Conservation (phyloP, 1,140 invertebrate species). For the Alviniconcha marisindica region DNA sequence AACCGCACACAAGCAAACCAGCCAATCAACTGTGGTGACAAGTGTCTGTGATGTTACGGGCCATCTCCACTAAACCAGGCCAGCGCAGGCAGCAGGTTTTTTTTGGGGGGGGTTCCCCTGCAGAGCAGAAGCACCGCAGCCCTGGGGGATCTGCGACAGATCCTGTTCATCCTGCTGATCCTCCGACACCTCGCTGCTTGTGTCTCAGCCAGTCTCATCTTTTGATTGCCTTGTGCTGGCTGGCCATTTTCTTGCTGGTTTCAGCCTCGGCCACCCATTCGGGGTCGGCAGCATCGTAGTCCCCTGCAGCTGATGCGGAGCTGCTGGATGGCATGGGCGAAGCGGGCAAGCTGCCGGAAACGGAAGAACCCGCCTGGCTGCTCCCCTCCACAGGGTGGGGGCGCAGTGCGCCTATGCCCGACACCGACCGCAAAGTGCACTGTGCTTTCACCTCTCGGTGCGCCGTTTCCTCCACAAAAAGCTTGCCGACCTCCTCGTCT, state of each 20-base stretch:
- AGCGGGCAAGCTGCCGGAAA: constrained; percentile 46
- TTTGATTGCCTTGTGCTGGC: constrained; percentile 9
- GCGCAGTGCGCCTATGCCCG: constrained; percentile 9
- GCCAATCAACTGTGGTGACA: no score
- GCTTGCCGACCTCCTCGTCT: constrained; percentile 78
- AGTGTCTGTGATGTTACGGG: no score
- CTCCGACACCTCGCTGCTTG: no score
- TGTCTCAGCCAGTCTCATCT: constrained; percentile 11
- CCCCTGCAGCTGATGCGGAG: constrained; percentile 79
- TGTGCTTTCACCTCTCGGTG: constrained; percentile 47
- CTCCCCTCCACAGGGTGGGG: constrained; percentile 37
- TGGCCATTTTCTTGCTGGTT: constrained; percentile 1
- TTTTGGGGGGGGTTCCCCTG: no score
- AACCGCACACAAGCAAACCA: no score
- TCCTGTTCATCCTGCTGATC: no score
- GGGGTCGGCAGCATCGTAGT: constrained; percentile 40
- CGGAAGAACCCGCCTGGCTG: constrained; percentile 36
- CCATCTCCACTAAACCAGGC: no score
- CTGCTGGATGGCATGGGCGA: constrained; percentile 75
- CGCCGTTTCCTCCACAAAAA: constrained; percentile 61
- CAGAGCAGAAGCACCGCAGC: no score
- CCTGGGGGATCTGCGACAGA: no score
- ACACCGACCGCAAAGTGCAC: constrained; percentile 34
- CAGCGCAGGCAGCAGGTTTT: no score
- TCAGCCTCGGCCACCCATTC: constrained; percentile 75